Evolutionary conservation across 2,113 vertebrate species (phyloP).

Genomic region (Tautogolabrus adspersus): DNA sequence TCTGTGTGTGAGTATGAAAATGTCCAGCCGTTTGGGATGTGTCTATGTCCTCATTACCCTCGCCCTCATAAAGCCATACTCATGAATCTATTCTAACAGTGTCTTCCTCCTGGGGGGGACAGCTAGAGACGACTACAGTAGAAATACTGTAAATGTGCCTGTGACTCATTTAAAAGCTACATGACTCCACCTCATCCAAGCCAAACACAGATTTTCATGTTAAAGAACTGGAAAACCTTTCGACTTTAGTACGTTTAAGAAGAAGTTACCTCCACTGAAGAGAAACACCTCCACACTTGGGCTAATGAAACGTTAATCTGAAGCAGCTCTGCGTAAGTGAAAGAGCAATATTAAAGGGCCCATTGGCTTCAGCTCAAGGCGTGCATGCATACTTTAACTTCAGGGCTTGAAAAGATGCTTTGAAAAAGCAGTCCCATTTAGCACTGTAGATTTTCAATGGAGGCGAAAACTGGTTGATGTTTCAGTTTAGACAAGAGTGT

Average conservation of each 20-base stretch:
- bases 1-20: conserved; percentile 41
- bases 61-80: conserved; percentile 46
- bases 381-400: neutral
- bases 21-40: conserved; percentile 48
- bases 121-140: conserved; percentile 20
- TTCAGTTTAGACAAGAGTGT: conserved; percentile 33
- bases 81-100: conserved; percentile 46
- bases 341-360: neutral
- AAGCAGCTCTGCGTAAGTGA: conserved; percentile 1
- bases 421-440: conserved; percentile 4
- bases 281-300: neutral
- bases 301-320: conserved; percentile 5
- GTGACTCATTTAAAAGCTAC: conserved; percentile 25
- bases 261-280: neutral
- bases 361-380: neutral
- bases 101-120: conserved; percentile 33
- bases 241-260: neutral
- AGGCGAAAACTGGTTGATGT: conserved; percentile 35
- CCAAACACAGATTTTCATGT: conserved; percentile 1
- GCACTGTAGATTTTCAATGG: conserved; percentile 17
- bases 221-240: neutral
- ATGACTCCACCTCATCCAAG: conserved; percentile 15
- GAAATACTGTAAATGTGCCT: conserved; percentile 9
- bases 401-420: conserved; percentile 12
- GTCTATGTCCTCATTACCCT: conserved; percentile 70